Conservation (phyloP, 1,140 invertebrate species). For the Drosophila athabasca region DNA sequence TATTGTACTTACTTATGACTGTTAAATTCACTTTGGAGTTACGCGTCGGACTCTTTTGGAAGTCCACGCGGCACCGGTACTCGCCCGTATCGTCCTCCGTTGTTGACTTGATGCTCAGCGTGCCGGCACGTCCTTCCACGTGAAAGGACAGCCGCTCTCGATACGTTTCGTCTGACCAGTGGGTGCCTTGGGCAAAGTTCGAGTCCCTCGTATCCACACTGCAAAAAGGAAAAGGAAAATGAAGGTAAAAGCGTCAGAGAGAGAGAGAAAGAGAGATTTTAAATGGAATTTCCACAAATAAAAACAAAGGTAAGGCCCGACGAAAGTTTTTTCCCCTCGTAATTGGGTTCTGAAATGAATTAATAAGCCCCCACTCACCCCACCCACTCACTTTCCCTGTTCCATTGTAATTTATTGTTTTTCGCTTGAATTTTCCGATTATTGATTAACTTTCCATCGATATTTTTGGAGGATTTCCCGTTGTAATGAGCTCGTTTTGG, state of each 20-base stretch:
- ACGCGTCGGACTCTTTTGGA: slow-evolving; percentile 93
- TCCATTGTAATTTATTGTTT: slow-evolving; percentile 66
- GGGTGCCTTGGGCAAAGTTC: slow-evolving; percentile 86
- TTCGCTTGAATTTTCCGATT: slow-evolving; percentile 67
- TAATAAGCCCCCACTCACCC: slow-evolving; percentile 51
- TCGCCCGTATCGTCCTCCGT: slow-evolving; percentile 90
- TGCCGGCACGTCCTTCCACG: slow-evolving; percentile 86
- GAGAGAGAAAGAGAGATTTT: neutral
- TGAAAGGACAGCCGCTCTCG: slow-evolving; percentile 87
- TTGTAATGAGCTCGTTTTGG: slow-evolving; percentile 65
- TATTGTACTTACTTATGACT: slow-evolving; percentile 91
- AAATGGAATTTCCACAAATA: slow-evolving; percentile 19
- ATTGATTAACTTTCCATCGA: slow-evolving; percentile 62
- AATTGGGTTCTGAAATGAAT: slow-evolving; percentile 74
- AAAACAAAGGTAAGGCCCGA: slow-evolving; percentile 37
- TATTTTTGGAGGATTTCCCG: slow-evolving; percentile 4
- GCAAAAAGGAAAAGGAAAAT: slow-evolving; percentile 83
- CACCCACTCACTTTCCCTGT: neutral
- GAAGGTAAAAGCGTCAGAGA: neutral
- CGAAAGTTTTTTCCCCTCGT: slow-evolving; percentile 52
- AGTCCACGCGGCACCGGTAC: slow-evolving; percentile 94
- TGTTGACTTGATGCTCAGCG: slow-evolving; percentile 87
- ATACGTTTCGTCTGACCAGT: slow-evolving; percentile 88
- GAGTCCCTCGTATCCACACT: slow-evolving; percentile 89
- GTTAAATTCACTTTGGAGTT: slow-evolving; percentile 94